Evolutionary conservation across 2,888 invertebrate species (phyloP), one percentile per base, ranked within the genome.

Genomic region (Spicauda simplicius): DNA sequence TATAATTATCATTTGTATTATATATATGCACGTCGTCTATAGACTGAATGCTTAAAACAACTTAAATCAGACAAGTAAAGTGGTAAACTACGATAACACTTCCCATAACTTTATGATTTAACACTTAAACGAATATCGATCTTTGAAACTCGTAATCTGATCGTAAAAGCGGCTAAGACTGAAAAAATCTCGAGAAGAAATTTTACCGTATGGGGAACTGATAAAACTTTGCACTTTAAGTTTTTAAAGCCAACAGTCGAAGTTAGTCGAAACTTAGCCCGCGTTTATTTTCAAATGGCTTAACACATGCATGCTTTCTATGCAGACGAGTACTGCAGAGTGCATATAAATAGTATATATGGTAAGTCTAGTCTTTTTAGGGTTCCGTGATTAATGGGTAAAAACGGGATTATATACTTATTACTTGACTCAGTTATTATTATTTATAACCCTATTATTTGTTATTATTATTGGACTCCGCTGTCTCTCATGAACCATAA

Each of bases 211-310:
- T 48, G 56, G 33, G 37, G 56, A 56, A 57, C 64, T 64, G 56
- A 64, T 64, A 56, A 56, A 64, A 64, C 64, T 64, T 64, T 64
- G 48, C 52, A 64, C 64, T 64, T 64, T 57, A 64, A 64, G 64
- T 64, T 64, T 62, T 64, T 64, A 64, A 64, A 64, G 56, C 56
- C 56, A 50, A 64, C 64, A 64, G 56, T 50, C 56, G 55, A 64
- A 64, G 56, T 56, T 56, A 64, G 64, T 56, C 19, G 50, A 33
- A 57, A 64, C 56, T 56, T 56, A 57, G 52, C 48, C 57, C 62
- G 45, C 62, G 54, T 55, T 25, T 54, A 54, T 37, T 62, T 62
- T 45, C 54, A 62, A 62, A 62, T 62, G 62, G 62, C 62, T 62
- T 54, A 53, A 41, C 62, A 62, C 62, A 54, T 45, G 11, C 41